Base-by-base conservation (phyloP, 1,140 invertebrate species). In the Caenorhabditis briggsae region DNA sequence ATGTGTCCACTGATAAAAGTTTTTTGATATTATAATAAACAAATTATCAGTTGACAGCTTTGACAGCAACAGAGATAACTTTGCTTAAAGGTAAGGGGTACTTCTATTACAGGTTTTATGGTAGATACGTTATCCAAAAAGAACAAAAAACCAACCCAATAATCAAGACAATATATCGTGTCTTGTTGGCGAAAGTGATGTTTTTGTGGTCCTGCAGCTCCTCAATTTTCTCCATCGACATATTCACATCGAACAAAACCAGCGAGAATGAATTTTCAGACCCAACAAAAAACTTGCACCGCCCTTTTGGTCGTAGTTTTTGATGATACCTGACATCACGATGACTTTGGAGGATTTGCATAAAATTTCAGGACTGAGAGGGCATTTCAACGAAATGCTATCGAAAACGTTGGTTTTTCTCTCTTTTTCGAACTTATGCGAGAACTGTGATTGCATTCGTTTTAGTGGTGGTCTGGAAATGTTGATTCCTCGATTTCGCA, bases 261-360 rank as follows among this genome's bases (percentile, higher is more conserved):
- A 64, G 5, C 33, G 59, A 64, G n/a, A 64, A 64, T 64, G 59
- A 70, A 43, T 18, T 70, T 43, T 18, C 12, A n/a, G 64, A 12
- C 16, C 33, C n/a, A n/a, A n/a, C n/a, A n/a, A n/a, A n/a, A 70
- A 70, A 25, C 43, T 46, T 46, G 64, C 64, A 43, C 64, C 64
- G 43, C 43, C 64, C 64, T 70, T 46, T 46, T n/a, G n/a, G n/a
- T 70, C 41, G 5, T 18, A 46, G 11, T 70, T 70, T 70, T 70
- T 64, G 59, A 64, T 64, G 59, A 64, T 25, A 64, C 59, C 59
- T 64, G 59, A 64, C 64, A 70, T 70, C 33, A 70, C 64, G 41
- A 46, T 43, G 64, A 70, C 41, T 46, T 43, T 5, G 18, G 14
- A 46, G 64, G 43, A 70, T 46, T 70, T 70, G 64, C 64, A 70